phyloP scores from a whole-genome alignment of 2,888 invertebrate genomes.

The Muscina levida region DNA sequence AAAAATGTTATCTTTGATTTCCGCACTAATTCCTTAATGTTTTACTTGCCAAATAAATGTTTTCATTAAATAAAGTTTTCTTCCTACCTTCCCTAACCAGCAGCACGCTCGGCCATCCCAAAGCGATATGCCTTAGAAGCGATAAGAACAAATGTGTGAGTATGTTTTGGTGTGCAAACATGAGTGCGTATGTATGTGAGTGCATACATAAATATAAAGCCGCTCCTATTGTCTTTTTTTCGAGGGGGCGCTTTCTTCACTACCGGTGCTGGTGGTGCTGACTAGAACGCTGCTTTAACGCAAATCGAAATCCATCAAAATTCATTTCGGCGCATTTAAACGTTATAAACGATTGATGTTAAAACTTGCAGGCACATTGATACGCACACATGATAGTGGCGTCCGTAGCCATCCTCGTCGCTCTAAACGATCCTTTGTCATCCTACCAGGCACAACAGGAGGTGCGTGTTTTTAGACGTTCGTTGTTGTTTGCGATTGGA shows the following conservation, averaged over 20 bases:
- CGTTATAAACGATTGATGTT: slow-evolving; percentile 47
- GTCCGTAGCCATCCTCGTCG: slow-evolving; percentile 35
- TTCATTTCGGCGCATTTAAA: slow-evolving; percentile 54
- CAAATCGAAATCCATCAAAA: slow-evolving; percentile 64
- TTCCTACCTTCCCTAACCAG: slow-evolving; percentile 22
- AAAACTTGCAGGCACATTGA: slow-evolving; percentile 30
- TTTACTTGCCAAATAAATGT: slow-evolving; percentile 66
- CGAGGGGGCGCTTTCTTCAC: neutral
- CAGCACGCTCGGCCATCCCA: slow-evolving; percentile 41
- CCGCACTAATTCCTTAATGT: slow-evolving; percentile 67
- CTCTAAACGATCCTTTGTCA: slow-evolving; percentile 47
- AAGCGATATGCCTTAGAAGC: neutral
- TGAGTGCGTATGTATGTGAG: slow-evolving; percentile 10
- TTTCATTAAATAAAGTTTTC: slow-evolving; percentile 62
- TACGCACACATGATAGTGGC: neutral
- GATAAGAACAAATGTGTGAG: slow-evolving; percentile 20
- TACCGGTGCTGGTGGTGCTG: slow-evolving; percentile 16
- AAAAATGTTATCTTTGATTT: slow-evolving; percentile 67
- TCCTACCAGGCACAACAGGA: slow-evolving; percentile 49
- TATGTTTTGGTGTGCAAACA: no score
- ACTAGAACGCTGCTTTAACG: slow-evolving; percentile 26
- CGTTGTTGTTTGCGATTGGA: slow-evolving; percentile 32
- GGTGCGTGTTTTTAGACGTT: slow-evolving; percentile 52
- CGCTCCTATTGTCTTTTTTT: slow-evolving; percentile 52
- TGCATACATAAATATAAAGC: slow-evolving; percentile 29